Evolutionary conservation across 2,797 vertebrate genomes (phyloP), one percentile per base, ranked within the genome.

Genomic region (Enteromius paludinosus): DNA sequence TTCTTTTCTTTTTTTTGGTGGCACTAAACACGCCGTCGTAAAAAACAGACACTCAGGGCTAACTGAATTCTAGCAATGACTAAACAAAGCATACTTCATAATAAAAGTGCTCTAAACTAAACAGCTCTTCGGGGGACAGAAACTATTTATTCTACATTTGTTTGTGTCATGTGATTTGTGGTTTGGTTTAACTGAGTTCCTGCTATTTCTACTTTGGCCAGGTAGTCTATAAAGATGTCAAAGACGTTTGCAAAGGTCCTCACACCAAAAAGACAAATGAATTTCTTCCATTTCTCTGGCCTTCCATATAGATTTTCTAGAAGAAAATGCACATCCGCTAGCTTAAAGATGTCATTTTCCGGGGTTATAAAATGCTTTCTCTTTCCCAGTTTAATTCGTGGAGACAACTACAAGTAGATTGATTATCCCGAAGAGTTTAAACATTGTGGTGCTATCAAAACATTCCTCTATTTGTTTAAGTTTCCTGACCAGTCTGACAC

Each of bases 121-220:
- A 78, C 61, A 78, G 14, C 41, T 33, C 38, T 56, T 71, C 3
- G 38, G 15, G 78, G 68, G 41, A 25, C 7, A 17, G 28, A 81
- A 52, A 49, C 12, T 0, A 49, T 78, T 49, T 52, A n/a, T 78
- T 64, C 18, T 45, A 33, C 74, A 33, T 59, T 41, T 70, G 68
- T 77, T 83, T 83, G 54, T 77, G 56, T 77, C 54, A 64, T 18
- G 25, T 33, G 10, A 73, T 54, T 33, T 59, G 41, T 76, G 81
- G 81, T 76, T 66, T 82, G 47, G n/a, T 49, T 68, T 43, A 75
- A 56, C 11, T 43, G 6, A 68, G 41, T 49, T 78, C 28, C n/a
- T 25, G 62, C 45, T 54, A 18, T 68, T 38, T 56, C n/a, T 56
- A 59, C 56, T 78, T 69, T 20, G 18, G 43, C 33, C 66, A 78